phyloP scores from a whole-genome alignment of 2,888 invertebrate species.

The Aquatica leii region DNA sequence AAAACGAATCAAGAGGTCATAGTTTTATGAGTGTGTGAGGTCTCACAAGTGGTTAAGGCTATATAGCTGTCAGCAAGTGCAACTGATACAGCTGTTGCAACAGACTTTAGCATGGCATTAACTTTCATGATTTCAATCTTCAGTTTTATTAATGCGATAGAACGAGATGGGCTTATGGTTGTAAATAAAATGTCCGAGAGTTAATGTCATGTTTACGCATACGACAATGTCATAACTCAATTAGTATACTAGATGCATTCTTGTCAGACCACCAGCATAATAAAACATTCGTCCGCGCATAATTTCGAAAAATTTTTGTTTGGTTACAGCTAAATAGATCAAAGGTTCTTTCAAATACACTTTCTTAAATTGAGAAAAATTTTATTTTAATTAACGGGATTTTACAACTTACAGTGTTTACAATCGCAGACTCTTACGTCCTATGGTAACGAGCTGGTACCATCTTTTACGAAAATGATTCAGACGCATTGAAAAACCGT shows the following conservation, averaged over 20 bases:
- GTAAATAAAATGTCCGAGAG: slow-evolving; percentile 17
- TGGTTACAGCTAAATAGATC: slow-evolving; percentile 20
- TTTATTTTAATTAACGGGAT: neutral
- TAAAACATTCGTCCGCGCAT: slow-evolving; percentile 24
- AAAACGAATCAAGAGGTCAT: slow-evolving; percentile 31
- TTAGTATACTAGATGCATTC: slow-evolving; percentile 33
- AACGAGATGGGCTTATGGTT: slow-evolving; percentile 17
- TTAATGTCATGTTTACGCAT: slow-evolving; percentile 29
- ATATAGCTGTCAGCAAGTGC: slow-evolving; percentile 36
- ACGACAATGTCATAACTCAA: slow-evolving; percentile 31
- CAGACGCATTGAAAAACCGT: no score
- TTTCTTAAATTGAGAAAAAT: neutral
- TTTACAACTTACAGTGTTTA: neutral
- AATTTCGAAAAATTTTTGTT: slow-evolving; percentile 8
- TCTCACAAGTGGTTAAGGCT: slow-evolving; percentile 36
- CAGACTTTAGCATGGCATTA: slow-evolving; percentile 20
- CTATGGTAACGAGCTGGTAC: no score
- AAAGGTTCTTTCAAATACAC: slow-evolving; percentile 14
- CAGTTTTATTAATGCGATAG: slow-evolving; percentile 5
- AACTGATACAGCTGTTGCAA: slow-evolving; percentile 33
- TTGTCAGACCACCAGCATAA: slow-evolving; percentile 28
- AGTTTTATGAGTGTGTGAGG: slow-evolving; percentile 36
- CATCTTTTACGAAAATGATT: no score
- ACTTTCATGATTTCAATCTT: slow-evolving; percentile 16
- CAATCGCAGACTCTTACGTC: no score